phyloP scores from a whole-genome alignment of 2,888 invertebrate genomes.

The Nomada fabriciana region DNA sequence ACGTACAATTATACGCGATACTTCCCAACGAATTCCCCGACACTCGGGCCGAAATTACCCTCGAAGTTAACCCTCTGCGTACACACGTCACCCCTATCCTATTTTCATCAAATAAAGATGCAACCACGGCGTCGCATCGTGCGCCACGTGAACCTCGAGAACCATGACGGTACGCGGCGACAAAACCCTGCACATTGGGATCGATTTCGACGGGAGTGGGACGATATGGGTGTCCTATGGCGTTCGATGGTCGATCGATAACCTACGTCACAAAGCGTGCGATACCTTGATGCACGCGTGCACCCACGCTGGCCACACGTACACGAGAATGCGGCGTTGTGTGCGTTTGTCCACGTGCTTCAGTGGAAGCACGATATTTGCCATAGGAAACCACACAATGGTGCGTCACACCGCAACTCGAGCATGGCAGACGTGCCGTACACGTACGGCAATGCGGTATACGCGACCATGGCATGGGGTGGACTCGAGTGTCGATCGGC shows the following conservation, averaged over 20 bases:
- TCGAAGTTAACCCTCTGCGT: neutral
- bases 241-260: conserved; percentile 66
- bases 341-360: conserved; percentile 57
- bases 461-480: conserved; percentile 23
- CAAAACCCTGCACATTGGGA: neutral
- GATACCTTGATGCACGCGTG: conserved; percentile 29
- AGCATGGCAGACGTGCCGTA: conserved; percentile 62
- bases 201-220: conserved; percentile 12
- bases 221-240: conserved; percentile 44
- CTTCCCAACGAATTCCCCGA: too few relatives aligned
- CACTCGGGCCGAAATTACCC: too few relatives aligned
- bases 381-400: conserved; percentile 74
- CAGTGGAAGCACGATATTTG: conserved; percentile 66
- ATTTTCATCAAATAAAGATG: conserved; percentile 12
- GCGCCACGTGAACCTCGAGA: conserved; percentile 19
- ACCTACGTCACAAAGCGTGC: conserved; percentile 54
- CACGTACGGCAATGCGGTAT: conserved; percentile 58
- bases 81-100: neutral
- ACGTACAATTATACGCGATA: too few relatives aligned
- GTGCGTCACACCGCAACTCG: conserved; percentile 71
- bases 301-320: conserved; percentile 17
- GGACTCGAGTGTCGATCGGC: conserved; percentile 41
- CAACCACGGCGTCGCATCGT: neutral
- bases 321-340: conserved; percentile 13
- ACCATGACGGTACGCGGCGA: neutral